Base-by-base conservation (phyloP, 2,113 vertebrate species). In the Zapus hudsonius region DNA sequence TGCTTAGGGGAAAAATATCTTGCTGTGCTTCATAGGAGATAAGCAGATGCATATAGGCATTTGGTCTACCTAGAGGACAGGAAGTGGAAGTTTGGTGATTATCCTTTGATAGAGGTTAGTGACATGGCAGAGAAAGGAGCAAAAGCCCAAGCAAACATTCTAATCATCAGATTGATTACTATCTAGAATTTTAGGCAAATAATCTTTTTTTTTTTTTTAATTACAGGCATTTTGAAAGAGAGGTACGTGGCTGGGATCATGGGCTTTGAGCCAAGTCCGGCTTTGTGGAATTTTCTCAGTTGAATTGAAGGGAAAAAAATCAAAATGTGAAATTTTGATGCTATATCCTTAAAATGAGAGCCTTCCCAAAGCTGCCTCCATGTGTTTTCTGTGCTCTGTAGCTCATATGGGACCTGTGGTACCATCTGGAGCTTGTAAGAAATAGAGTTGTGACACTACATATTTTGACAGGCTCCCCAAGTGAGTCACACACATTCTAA, bases 231-330 rank as follows among this genome's bases (percentile, higher is more conserved):
- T 94, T 95, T 94, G 72, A 93, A 93, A 91, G 95, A 84, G 73
- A 95, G 64, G 57, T 33, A 4, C 79, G 44, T 74, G 89, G 52
- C 81, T 93, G 81, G 90, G 67, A 78, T 95, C 84, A 92, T 94
- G 95, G 89, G 91, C 87, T 91, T 64, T 75, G 40, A 95, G 93
- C 93, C 96, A 96, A 84, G 12, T 64, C 67, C 94, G 40, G 66
- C 74, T 95, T 85, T 33, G 13, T 92, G 93, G 87, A 95, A 95
- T 95, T 95, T 95, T 93, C 73, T 88, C 87, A 91, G 81, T 91
- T 78, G 92, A 88, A 87, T 31, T 73, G 23, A 66, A 72, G 83
- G 64, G 59, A 52, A 55, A 33, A 22, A 55, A 52, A 84, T 69
- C 66, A 63, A 82, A 72, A 75, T 74, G 33, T 38, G 27, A 79